These are phyloP conservation scores for Nixonia krombeini DNA, from an alignment of 1,140 invertebrate genomes.

Conservation along the genomic window DNA sequence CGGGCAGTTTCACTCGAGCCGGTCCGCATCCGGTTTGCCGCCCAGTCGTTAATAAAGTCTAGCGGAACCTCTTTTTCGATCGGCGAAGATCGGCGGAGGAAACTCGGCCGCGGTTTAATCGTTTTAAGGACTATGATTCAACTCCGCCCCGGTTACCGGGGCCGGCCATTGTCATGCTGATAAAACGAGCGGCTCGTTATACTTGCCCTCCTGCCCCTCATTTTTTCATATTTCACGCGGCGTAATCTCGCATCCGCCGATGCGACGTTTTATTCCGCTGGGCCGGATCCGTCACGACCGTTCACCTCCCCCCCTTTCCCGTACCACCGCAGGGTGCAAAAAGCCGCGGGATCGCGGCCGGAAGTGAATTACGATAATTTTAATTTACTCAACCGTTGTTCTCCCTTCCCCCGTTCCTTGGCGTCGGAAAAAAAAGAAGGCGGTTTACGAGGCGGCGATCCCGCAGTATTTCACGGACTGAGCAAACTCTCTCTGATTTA, in stretches of 20 bases:
- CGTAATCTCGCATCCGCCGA: conserved; percentile 7
- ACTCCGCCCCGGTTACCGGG: neutral
- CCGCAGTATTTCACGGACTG: no score
- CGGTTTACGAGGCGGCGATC: no score
- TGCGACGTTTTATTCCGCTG: conserved; percentile 47
- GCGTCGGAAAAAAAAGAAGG: no score
- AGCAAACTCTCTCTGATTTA: no score
- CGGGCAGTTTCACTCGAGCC: neutral
- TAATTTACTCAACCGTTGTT: conserved; percentile 8
- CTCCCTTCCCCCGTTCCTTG: no score
- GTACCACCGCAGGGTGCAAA: no score
- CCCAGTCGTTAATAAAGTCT: no score
- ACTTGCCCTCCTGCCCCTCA: conserved; percentile 16
- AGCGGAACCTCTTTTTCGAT: no score
- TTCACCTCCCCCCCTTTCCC: no score
- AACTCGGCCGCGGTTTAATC: conserved; percentile 43
- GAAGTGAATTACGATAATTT: conserved; percentile 33
- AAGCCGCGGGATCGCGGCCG: neutral
- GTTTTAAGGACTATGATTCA: conserved; percentile 37
- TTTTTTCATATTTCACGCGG: conserved; percentile 30
- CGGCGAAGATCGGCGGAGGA: no score
- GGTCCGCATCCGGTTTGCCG: no score
- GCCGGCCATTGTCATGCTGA: conserved; percentile 16
- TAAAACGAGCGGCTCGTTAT: conserved; percentile 27
- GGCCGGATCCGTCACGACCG: conserved; percentile 24